phyloP scores from a whole-genome alignment of 2,113 vertebrate species.

The Pithys albifrons region DNA sequence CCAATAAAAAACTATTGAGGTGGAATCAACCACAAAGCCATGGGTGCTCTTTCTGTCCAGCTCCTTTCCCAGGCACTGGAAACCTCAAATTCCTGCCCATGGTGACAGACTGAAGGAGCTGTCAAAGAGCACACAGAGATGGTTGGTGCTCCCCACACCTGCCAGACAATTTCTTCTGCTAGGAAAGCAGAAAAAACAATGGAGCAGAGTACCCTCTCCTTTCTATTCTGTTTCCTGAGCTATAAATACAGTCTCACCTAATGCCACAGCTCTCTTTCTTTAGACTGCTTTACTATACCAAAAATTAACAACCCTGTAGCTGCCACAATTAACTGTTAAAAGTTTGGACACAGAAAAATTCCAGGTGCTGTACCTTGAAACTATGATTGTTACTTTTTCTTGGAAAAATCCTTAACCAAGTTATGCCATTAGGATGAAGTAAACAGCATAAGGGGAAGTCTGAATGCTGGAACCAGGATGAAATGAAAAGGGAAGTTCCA shows the following conservation, averaged over 20 bases:
- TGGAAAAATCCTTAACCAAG: background rate
- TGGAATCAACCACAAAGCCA: conserved; percentile 33
- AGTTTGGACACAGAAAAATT: background rate
- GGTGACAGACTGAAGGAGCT: background rate
- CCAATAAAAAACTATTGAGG: conserved; percentile 60
- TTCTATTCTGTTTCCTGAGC: background rate
- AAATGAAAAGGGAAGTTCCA: background rate
- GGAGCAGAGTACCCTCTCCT: background rate
- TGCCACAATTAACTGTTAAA: background rate
- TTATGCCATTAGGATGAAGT: background rate
- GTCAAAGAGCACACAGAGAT: background rate
- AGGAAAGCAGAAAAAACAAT: background rate
- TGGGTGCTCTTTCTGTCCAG: conserved; percentile 25
- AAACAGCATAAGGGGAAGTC: rapidly evolving
- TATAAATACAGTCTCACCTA: background rate
- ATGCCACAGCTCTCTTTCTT: background rate
- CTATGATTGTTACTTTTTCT: background rate
- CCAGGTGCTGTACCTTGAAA: background rate
- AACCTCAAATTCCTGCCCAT: background rate
- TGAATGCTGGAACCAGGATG: background rate
- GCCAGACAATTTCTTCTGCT: background rate
- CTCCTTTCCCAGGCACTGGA: conserved; percentile 39
- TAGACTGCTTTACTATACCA: background rate
- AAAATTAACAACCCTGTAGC: background rate
- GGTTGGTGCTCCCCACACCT: background rate